Percentiles rank a stretch among this genome's conserved stretches.
Conservation (phyloP, 2,888 invertebrate genomes). For the Hypomecis punctinalis region DNA sequence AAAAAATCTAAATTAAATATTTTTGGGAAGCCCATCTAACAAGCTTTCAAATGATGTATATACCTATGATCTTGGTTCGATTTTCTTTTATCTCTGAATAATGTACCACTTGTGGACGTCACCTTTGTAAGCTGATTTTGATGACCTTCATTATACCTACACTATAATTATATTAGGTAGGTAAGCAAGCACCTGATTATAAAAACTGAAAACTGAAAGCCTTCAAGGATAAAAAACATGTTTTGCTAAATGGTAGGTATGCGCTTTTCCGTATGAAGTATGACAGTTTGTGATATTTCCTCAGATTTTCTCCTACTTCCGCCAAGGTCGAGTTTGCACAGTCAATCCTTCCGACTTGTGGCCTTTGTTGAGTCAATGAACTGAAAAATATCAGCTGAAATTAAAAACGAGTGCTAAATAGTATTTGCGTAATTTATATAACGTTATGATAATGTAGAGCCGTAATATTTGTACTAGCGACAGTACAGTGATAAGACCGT, state of each 20-base stretch:
- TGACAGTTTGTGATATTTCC: constrained; percentile 38
- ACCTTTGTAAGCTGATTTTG: too few relatives aligned
- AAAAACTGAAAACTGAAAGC: too few relatives aligned
- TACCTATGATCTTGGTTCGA: too few relatives aligned
- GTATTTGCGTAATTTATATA: constrained; percentile 11
- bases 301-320: constrained; percentile 32
- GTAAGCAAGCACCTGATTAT: too few relatives aligned
- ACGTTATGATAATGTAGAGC: neutral
- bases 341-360: constrained; percentile 39
- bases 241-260: constrained; percentile 3
- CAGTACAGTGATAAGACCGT: neutral
- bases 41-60: too few relatives aligned
- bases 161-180: too few relatives aligned
- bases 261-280: constrained; percentile 18
- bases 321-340: constrained; percentile 32
- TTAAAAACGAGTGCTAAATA: neutral
- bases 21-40: too few relatives aligned
- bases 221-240: constrained; percentile 5
- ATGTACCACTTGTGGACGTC: too few relatives aligned
- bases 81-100: too few relatives aligned
- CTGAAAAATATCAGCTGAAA: constrained; percentile 16
- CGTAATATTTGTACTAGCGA: constrained; percentile 1
- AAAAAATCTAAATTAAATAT: too few relatives aligned
- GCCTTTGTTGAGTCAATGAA: constrained; percentile 41
- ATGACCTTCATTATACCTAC: too few relatives aligned